Evolutionary conservation across 2,888 invertebrate genomes (phyloP), one percentile per base, ranked within the genome.

Genomic region (Hymenopus coronatus): DNA sequence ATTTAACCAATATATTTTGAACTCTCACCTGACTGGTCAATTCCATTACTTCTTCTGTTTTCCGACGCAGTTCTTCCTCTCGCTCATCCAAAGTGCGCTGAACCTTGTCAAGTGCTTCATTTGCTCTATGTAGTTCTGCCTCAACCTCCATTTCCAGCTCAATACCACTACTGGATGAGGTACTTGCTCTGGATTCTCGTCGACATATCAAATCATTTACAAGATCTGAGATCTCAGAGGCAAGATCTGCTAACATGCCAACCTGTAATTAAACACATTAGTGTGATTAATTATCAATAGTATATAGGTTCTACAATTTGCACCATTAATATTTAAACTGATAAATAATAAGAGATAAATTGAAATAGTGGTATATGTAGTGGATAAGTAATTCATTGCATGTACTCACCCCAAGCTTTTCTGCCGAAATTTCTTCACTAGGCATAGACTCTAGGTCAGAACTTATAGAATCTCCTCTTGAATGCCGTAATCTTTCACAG

Each of bases 11-110:
- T 12, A 12, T 40, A 40, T 12, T 40, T 40, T 9, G 40, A 40
- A 40, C 40, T 40, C 40, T 30, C 2, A 97, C 96, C 94, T 97
- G 97, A 91, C 97, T 96, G 91, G 97, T 97, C 90, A 97, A 94
- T 91, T 97, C 97, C 92, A 97, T 96, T 89, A 98, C 96, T 88
- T 96, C 94, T 90, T 97, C 97, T 89, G 96, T 96, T 92, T 97
- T 96, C 92, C 97, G 96, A 91, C 97, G 96, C 86, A 98, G 95
- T 93, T 98, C 97, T 33, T 97, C 95, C 92, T 97, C 97, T 88
- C 97, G 94, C 91, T 97, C 97, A 90, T 96, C 94, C 12, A 97
- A 95, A 88, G 97, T 96, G 33, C 97, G 95, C 89, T 96, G 95
- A 27, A 97, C 96, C 91, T 96, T 96, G 87, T 97, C 97, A 88